Conservation (phyloP, 2,888 invertebrate genomes). For the Agrotis segetum region DNA sequence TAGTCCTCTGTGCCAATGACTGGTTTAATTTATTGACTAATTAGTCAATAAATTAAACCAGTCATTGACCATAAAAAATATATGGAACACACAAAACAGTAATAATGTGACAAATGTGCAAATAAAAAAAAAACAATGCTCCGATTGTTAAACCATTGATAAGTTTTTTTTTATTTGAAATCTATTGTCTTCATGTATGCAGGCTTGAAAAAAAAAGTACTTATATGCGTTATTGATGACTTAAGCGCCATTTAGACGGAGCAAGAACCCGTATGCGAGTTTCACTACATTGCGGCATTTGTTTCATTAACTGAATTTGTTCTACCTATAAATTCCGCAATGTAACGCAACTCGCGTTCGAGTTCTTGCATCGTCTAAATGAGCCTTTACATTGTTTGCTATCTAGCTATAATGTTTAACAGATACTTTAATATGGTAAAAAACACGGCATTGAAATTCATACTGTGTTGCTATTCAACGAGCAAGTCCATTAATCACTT, state of each 20-base stretch:
- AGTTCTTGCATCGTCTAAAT: too few relatives aligned
- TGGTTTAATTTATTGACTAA: too few relatives aligned
- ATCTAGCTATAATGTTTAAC: conserved; percentile 5
- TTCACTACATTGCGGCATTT: too few relatives aligned
- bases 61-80: not conserved
- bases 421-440: conserved; percentile 3
- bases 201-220: conserved; percentile 21
- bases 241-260: too few relatives aligned
- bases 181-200: conserved; percentile 44
- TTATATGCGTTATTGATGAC: conserved; percentile 24
- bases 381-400: conserved; percentile 32
- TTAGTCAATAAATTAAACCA: too few relatives aligned
- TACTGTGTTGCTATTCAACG: conserved; percentile 12
- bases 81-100: conserved; percentile 12
- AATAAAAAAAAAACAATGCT: conserved; percentile 35
- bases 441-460: conserved; percentile 18
- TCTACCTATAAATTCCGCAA: too few relatives aligned
- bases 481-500: conserved; percentile 23
- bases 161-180: conserved; percentile 17
- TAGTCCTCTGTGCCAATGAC: too few relatives aligned
- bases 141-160: conserved; percentile 16
- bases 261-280: too few relatives aligned
- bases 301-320: too few relatives aligned
- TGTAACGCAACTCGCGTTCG: too few relatives aligned
- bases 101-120: conserved; percentile 11